Base-by-base conservation (phyloP, 2,113 vertebrate species). In the Megatriorchis doriae region DNA sequence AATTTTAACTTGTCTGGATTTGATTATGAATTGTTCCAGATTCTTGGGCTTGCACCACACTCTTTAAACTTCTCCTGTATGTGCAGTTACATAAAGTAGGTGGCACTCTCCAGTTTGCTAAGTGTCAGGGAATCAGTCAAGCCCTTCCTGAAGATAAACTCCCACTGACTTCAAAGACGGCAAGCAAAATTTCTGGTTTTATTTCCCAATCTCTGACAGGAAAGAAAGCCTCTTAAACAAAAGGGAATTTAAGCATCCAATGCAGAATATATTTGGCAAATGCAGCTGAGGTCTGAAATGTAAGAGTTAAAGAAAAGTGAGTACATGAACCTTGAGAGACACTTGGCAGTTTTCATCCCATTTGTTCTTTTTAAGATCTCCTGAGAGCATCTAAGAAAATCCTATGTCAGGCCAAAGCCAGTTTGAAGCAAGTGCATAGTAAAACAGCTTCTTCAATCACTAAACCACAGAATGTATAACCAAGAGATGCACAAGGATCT, bases 351-450 rank as follows among this genome's bases (percentile, higher is more conserved):
- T 75, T 65, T 71, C 72, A 81, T 62, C 27, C 59, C 59, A 59
- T 96, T 96, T 94, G 74, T 53, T 82, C 87, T 71, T 74, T 66
- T 47, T 38, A 83, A 90, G 88, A 81, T 74, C 94, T 90, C 94
- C 55, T 31, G 84, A 90, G 81, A 93, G 50, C 34, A 81, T 91
- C 93, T 73, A 63, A 72, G 47, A 86, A 92, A 97, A 92, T 62
- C 92, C 71, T 72, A 4, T n/a, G 87, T 70, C 86, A 91, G 1
- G 7, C 53, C 90, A 81, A 80, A 90, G 88, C 2, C 70, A 32
- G 63, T 73, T 90, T 87, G 93, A 94, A 94, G 95, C 63, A 70
- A 93, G 61, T 1, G 1, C 74, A 81, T 7, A 48, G 50, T 47
- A 58, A 81, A 82, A 68, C 86, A 94, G 80, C 42, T 87, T 66